Base-by-base conservation (phyloP, 1,140 invertebrate species). In the Sitophilus oryzae region DNA sequence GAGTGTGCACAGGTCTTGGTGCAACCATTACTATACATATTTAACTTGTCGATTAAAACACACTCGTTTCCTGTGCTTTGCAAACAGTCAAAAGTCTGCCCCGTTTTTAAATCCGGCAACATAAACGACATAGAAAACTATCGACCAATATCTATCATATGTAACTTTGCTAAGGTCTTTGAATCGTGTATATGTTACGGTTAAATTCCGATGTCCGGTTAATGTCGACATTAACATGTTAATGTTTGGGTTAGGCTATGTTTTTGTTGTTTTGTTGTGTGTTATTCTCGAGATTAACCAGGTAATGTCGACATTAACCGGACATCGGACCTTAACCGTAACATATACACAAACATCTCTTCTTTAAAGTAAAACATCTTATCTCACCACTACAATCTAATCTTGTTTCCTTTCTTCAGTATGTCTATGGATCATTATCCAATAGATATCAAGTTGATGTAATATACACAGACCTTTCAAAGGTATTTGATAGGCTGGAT, bases 91-190 rank as follows among this genome's bases (percentile, higher is more conserved):
- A 35, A 19, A 49, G 34, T 38, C 14, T 40, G 25, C 23, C 47
- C 47, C 37, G 15, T 49, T 2, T 37, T 37, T 16, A 49, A 49
- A 18, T 41, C 15, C 10, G 47, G 47, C n/a, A 34, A 49, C 19
- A 2, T 14, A 14, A 14, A n/a, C 19, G 34, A 40, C 15, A 20
- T 49, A 8, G 3, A 16, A 15, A 49, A 49, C 37, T 49, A 4
- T 15, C 10, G 47, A 8, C 36, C 47, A 10, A 49, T 48, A 10
- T 40, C 47, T 41, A 3, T 41, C 9, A 9, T 49, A 1, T 49
- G 25, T 21, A 49, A 38, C 19, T 38, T 49, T 38, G 36, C 34
- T 15, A 38, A 45, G 18, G 19, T 25, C 11, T 11, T 45, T 14
- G 20, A 22, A 25, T 45, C 18, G 8, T 9, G 11, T n/a, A n/a